Base-by-base conservation (phyloP, 2,888 invertebrate genomes). In the Cataglyphis cursor region DNA sequence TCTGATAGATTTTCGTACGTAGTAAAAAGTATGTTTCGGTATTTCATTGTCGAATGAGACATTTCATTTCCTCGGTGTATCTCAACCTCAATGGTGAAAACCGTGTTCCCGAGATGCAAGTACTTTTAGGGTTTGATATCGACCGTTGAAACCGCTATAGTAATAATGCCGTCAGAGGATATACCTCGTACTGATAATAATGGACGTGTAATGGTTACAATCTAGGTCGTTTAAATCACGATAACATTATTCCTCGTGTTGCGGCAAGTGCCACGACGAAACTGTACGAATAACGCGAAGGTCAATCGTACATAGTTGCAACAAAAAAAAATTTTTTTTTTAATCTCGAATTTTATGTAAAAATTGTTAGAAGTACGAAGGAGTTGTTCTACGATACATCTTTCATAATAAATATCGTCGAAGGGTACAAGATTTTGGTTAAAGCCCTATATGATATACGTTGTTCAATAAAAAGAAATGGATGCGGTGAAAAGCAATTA, bases 401-500 rank as follows among this genome's bases (percentile, higher is more conserved):
- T 75, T 31, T 76, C 21, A 9, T 51, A 66, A 38, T 61, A 61
- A 61, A 51, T 24, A 24, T 48, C 44, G 10, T 28, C 1, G 15
- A 59, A 41, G 24, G 4, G 18, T 3, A 18, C 21, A 12, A n/a
- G 24, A 28, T 61, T 38, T 68, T 48, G 51, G 38, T 81, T 73
- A 35, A 73, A 51, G 28, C 64, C 12, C 24, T 35, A 65, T 24
- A 82, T 35, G 82, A 31, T 65, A 31, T 65, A 78, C 66, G 18
- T 21, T 35, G 75, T 51, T 66, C 54, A 75, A 66, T 31, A 57
- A 75, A 74, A 81, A 68, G 70, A 66, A 78, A 24, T 74, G 65
- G 44, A 70, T n/a, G 68, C 54, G 21, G 74, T 54, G 57, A 70
- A 82, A 84, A 75, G 48, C 70, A 82, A 82, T 70, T 82, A 75